Percentiles rank a stretch among this genome's conserved stretches.
These are phyloP conservation scores for Epirrita christyi DNA, from an alignment of 2,888 invertebrate species.

Conservation along the genomic window DNA sequence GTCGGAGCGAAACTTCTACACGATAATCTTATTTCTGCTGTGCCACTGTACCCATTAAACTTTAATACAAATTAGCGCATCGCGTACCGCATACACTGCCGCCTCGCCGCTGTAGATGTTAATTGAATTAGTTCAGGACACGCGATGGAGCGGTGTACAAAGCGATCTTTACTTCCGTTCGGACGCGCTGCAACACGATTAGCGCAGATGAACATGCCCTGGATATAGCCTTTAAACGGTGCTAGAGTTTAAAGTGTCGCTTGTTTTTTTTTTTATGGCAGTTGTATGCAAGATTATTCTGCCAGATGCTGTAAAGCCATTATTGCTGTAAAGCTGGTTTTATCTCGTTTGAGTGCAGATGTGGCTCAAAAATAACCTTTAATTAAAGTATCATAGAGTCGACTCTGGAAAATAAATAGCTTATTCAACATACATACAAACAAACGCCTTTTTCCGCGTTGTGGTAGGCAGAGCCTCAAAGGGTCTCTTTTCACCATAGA, in stretches of 20 bases:
- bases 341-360: too few species aligned
- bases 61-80: constrained; percentile 28
- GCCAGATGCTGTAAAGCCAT: neutral
- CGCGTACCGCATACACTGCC: constrained; percentile 36
- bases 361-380: too few species aligned
- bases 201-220: constrained; percentile 73
- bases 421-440: too few species aligned
- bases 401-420: too few species aligned
- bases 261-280: constrained; percentile 9
- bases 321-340: too few species aligned
- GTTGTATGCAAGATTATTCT: constrained; percentile 4
- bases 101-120: constrained; percentile 53
- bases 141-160: constrained; percentile 63
- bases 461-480: too few species aligned
- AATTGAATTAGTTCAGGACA: constrained; percentile 72
- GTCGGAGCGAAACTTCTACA: neutral
- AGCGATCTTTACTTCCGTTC: constrained; percentile 62
- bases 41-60: constrained; percentile 20
- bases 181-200: constrained; percentile 69
- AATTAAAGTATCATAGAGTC: too few species aligned
- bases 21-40: neutral
- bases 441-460: too few species aligned
- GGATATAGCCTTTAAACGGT: constrained; percentile 47
- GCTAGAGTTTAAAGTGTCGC: constrained; percentile 27
- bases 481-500: too few species aligned